These are phyloP conservation scores for Tyrophagus putrescentiae DNA, from an alignment of 1,140 invertebrate genomes.

Conservation along the genomic window DNA sequence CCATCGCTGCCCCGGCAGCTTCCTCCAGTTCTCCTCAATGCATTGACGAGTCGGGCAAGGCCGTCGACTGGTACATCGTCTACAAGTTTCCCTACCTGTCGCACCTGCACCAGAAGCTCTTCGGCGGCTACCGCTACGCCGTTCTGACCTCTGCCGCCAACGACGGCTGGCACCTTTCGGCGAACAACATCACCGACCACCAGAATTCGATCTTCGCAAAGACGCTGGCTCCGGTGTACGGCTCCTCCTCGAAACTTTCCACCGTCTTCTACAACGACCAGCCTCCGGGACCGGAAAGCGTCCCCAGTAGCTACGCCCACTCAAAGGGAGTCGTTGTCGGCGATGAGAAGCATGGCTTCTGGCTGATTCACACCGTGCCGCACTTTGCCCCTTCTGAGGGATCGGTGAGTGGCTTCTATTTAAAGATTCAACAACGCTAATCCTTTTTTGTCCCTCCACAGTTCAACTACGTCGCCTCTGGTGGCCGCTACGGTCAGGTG, in stretches of 20 bases:
- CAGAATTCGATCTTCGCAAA: slow-evolving; percentile 22
- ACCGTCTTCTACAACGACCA: slow-evolving; percentile 5
- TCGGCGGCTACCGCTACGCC: slow-evolving; percentile 22
- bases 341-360: slow-evolving; percentile 46
- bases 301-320: slow-evolving; percentile 11
- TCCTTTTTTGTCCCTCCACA: not conserved
- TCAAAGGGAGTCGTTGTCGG: slow-evolving; percentile 48
- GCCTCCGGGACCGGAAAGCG: slow-evolving; percentile 1
- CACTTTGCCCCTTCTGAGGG: slow-evolving; percentile 44
- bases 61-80: slow-evolving; percentile 24
- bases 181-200: slow-evolving; percentile 17
- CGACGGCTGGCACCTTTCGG: slow-evolving; percentile 15
- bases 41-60: slow-evolving; percentile 16
- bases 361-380: slow-evolving; percentile 81
- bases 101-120: not conserved
- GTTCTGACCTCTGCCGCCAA: slow-evolving; percentile 11
- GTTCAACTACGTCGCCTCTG: slow-evolving; percentile 59
- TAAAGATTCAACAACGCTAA: not conserved
- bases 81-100: slow-evolving; percentile 25
- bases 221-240: slow-evolving; percentile 20
- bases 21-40: slow-evolving; percentile 19
- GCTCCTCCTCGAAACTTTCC: not conserved
- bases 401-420: not conserved
- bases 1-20: too few species aligned
- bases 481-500: slow-evolving; percentile 60